These are phyloP conservation scores for Drosophila bocki DNA, from an alignment of 1,140 invertebrate genomes.

Conservation along the genomic window DNA sequence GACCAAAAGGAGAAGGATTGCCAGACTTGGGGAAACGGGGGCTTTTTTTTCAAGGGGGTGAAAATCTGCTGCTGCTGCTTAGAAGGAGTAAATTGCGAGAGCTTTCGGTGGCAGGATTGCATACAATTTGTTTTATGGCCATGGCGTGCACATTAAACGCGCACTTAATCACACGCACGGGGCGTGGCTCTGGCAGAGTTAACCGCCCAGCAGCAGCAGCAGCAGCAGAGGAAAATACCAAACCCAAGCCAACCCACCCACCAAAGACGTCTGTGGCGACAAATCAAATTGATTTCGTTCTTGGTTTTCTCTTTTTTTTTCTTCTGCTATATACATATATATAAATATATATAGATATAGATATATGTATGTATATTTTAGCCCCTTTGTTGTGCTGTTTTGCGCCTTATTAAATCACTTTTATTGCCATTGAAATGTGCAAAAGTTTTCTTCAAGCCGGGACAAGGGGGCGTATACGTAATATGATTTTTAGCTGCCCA, in stretches of 20 bases:
- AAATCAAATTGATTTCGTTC: conserved; percentile 79
- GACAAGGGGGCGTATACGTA: conserved; percentile 62
- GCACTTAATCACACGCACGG: conserved; percentile 80
- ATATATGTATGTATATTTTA: background rate
- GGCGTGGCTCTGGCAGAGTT: conserved; percentile 42
- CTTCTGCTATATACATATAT: conserved; percentile 1
- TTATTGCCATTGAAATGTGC: conserved; percentile 82
- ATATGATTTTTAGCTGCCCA: conserved; percentile 58
- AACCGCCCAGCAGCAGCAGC: background rate
- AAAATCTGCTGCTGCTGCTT: conserved; percentile 7
- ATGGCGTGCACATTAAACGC: conserved; percentile 77
- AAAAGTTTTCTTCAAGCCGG: conserved; percentile 50
- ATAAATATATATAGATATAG: background rate
- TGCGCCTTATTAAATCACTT: conserved; percentile 82
- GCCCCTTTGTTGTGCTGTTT: conserved; percentile 46
- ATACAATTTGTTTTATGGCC: conserved; percentile 82
- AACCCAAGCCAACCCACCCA: conserved; percentile 5
- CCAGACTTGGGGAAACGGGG: background rate
- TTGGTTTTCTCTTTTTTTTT: conserved; percentile 12
- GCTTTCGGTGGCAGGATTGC: conserved; percentile 62
- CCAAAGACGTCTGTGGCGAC: conserved; percentile 59
- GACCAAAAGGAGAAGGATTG: conserved; percentile 27
- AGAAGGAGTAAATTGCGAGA: conserved; percentile 43
- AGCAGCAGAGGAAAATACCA: background rate
- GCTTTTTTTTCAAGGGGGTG: background rate